Base-by-base conservation (phyloP, 37 sponge, comb jelly and placozoan genomes). In the Hormiphora californensis region DNA sequence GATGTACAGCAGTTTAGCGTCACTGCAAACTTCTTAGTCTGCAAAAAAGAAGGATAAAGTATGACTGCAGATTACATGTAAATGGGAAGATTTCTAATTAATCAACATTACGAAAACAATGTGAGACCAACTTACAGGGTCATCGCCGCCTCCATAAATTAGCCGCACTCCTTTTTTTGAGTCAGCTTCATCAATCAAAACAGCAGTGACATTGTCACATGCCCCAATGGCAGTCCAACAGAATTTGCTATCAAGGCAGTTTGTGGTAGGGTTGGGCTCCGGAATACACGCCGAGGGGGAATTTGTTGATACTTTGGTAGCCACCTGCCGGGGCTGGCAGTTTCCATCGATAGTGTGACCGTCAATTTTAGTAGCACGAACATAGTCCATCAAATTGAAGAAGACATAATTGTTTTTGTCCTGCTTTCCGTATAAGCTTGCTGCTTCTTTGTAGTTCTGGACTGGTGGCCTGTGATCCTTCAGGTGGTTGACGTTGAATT, bases 141-240 rank as follows among this genome's bases (percentile, higher is more conserved):
- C 31, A 25, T 65, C 68, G 5, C 68, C 68, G 35, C 21, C 38
- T 5, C 39, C 35, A 39, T 65, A 65, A 36, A 65, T 17, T 28
- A 65, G 4, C 5, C 7, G 5, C 3, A 65, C 2, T 4, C 68
- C 36, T n/a, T n/a, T n/a, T n/a, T n/a, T n/a, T n/a, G n/a, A n/a
- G n/a, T n/a, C n/a, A n/a, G n/a, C n/a, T 25, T 28, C 39, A 65
- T 65, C 35, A 19, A 9, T 31, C 7, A 9, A 5, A 4, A 36
- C 5, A 9, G 5, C 19, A 5, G 23, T 27, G 25, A 57, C 35
- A 36, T 65, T 4, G 7, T 36, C 36, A 28, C 68, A 65, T 21
- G 68, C 31, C 21, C 68, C 68, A 7, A 65, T 1, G 5, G 68
- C 68, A 65, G 35, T 21, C 68, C 68, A 65, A 28, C 68, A 65